Base-by-base conservation (phyloP, 2,113 vertebrate species). In the Narcine bancroftii region DNA sequence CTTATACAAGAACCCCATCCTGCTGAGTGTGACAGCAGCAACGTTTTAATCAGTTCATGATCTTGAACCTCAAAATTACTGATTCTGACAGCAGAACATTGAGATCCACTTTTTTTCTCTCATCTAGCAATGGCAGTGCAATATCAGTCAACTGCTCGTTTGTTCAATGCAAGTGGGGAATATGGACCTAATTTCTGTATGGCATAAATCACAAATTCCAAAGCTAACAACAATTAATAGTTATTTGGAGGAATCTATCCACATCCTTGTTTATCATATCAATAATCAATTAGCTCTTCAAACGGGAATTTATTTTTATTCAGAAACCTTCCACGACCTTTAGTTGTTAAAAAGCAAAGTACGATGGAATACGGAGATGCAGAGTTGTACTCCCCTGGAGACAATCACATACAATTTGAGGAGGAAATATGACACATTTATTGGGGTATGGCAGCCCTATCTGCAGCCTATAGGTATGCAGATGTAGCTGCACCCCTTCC, bases 341-440 rank as follows among this genome's bases (percentile, higher is more conserved):
- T 29, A 39, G 87, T 66, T 89, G 87, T 36, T 89, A 66, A 89
- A 63, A 89, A 60, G 36, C 0, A 89, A 89, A 89, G 63, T n/a
- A n/a, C n/a, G n/a, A n/a, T n/a, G n/a, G n/a, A n/a, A n/a, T n/a
- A n/a, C n/a, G n/a, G n/a, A n/a, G n/a, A n/a, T n/a, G n/a, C n/a
- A n/a, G n/a, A n/a, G n/a, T n/a, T n/a, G n/a, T n/a, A n/a, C n/a
- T n/a, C n/a, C n/a, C n/a, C n/a, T n/a, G n/a, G n/a, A n/a, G n/a
- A n/a, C n/a, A n/a, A n/a, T n/a, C n/a, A n/a, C n/a, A n/a, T n/a
- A n/a, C n/a, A n/a, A n/a, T n/a, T n/a, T n/a, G n/a, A n/a, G n/a
- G n/a, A n/a, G n/a, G n/a, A n/a, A n/a, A n/a, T n/a, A n/a, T n/a
- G n/a, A n/a, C n/a, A n/a, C n/a, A n/a, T n/a, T n/a, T n/a, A n/a